A percentile compares a stretch with the other conserved stretches of the same genome.
Conservation (phyloP, 2,797 vertebrate species). For the Tokudaia muenninki region DNA sequence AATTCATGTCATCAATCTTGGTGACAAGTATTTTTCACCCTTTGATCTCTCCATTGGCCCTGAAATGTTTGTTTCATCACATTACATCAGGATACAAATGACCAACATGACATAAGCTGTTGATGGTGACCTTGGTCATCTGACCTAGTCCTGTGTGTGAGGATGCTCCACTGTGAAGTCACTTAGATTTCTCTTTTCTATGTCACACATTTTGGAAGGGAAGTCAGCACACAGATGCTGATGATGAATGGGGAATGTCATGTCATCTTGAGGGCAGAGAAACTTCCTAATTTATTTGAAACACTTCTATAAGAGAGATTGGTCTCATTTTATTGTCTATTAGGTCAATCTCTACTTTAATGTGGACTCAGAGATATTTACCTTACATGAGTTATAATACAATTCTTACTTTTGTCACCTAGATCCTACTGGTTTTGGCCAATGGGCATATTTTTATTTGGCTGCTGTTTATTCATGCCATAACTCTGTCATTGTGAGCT, state of each 20-base stretch:
- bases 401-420: conserved; percentile 35
- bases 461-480: neutral
- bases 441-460: neutral
- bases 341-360: neutral
- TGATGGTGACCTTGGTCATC: neutral
- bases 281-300: neutral
- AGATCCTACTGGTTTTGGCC: neutral
- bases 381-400: neutral
- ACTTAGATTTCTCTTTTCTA: neutral
- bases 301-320: neutral
- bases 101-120: neutral
- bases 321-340: neutral
- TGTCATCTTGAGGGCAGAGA: neutral
- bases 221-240: neutral
- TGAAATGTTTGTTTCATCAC: neutral
- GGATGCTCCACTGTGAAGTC: neutral
- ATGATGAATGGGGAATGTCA: neutral
- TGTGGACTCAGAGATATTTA: neutral
- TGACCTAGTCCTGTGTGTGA: neutral
- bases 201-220: neutral
- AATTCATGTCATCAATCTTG: neutral
- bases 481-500: neutral
- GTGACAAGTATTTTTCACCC: neutral
- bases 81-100: neutral
- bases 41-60: neutral